Evolutionary conservation across 2,113 vertebrate genomes (phyloP).

Genomic region (Dryoscopus gambensis): DNA sequence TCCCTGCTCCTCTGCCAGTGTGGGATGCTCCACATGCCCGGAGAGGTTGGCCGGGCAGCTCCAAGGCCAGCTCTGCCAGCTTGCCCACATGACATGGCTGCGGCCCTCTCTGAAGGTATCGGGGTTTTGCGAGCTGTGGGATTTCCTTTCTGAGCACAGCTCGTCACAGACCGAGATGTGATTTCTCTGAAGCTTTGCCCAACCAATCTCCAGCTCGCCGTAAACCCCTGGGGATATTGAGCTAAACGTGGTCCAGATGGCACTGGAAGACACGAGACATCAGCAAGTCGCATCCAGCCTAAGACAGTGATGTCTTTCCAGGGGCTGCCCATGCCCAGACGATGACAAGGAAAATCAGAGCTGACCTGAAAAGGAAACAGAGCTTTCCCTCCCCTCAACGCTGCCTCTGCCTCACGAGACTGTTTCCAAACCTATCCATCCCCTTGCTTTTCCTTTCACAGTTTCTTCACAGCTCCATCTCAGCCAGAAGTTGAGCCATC

Average conservation of each 20-base stretch:
- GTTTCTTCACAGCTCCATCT: conserved; percentile 35
- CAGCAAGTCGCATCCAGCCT: not conserved
- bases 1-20: not conserved
- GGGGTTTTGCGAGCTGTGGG: not conserved
- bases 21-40: not conserved
- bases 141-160: conserved; percentile 30
- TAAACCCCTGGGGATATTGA: conserved; percentile 25
- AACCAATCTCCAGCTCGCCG: not conserved
- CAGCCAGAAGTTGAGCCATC: conserved; percentile 40
- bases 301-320: not conserved
- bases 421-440: not conserved
- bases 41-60: not conserved
- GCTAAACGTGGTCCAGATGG: conserved; percentile 61
- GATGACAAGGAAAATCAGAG: not conserved
- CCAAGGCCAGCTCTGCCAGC: not conserved
- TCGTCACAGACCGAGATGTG: not conserved
- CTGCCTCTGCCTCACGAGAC: not conserved
- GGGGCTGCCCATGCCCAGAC: not conserved
- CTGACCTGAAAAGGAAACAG: not conserved
- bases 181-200: conserved; percentile 68
- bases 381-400: not conserved
- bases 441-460: conserved; percentile 26
- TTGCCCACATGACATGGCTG: not conserved
- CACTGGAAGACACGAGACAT: conserved; percentile 33
- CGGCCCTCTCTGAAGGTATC: not conserved